Evolutionary conservation across 2,888 invertebrate species (phyloP), one percentile per base, ranked within the genome.

Genomic region (Lasioglossum calceatum): DNA sequence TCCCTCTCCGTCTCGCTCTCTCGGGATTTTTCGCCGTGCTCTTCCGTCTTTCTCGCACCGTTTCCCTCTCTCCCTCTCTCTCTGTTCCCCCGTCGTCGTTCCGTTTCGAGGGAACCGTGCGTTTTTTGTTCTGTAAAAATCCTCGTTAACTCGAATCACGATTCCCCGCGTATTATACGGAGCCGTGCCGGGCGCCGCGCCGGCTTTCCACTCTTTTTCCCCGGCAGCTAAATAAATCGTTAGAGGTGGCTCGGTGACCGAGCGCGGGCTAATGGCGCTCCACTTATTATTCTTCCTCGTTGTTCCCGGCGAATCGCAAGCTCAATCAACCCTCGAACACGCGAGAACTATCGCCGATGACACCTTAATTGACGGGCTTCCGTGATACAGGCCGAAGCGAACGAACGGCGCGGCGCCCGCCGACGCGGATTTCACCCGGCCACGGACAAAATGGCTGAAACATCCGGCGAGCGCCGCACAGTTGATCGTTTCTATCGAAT

Each of bases 61-160:
- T 47, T 5, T 64, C 32, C 23, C 44, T 61, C 50, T 58, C 73
- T 23, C n/a, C n/a, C 19, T 19, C 14, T 72, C 64, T 64, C 42
- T 76, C 85, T 73, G 73, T 85, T 50, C 85, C 14, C 42, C 44
- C 74, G 44, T 16, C 10, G n/a, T 54, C n/a, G 54, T 54, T 54
- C 54, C 74, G 70, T 71, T 42, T 73, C 42, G 39, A n/a, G 39
- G 39, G 71, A 70, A 42, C 16, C 70, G 58, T 71, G 74, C 79
- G 67, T 76, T 79, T 82, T 83, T 89, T 87, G 64, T 85, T 77
- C 81, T 81, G 85, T 67, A 79, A 82, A 91, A 90, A 89, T 86
- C 86, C 86, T 90, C 84, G 89, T 90, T 88, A 88, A 77, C 75
- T 74, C 81, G 81, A 89, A 88, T 87, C 87, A 77, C 78, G 81